Percentiles rank a stretch among this genome's conserved stretches.
Evolutionary conservation across 2,888 invertebrate species (phyloP).

Genomic region (Philopedon plagiatum): DNA sequence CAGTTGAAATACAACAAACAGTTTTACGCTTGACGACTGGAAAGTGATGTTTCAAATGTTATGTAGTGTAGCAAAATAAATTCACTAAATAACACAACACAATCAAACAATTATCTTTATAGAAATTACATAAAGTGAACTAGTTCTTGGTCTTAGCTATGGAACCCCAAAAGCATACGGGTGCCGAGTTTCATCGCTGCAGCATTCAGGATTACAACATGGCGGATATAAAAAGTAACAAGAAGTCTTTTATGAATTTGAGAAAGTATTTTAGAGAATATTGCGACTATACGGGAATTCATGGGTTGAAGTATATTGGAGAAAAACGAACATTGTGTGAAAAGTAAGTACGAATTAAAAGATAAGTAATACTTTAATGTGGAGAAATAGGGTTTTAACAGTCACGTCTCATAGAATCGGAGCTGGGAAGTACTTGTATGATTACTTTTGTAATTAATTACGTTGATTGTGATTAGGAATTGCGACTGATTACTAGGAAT

Average conservation of each 20-base stretch:
- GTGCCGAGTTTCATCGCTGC: constrained; percentile 20
- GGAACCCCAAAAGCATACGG: constrained; percentile 3
- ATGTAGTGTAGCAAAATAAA: neutral
- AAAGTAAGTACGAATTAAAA: constrained; percentile 55
- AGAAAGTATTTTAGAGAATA: constrained; percentile 58
- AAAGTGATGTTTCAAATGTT: neutral
- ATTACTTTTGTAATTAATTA: too few species aligned
- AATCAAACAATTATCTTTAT: neutral
- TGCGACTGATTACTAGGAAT: too few species aligned
- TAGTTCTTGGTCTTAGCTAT: neutral
- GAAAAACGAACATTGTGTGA: constrained; percentile 58
- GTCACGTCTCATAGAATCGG: too few species aligned
- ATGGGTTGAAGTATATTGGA: constrained; percentile 64
- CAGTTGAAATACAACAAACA: too few species aligned
- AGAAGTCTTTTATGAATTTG: constrained; percentile 33
- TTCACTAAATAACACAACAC: neutral
- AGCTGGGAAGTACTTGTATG: too few species aligned
- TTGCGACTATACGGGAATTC: constrained; percentile 63
- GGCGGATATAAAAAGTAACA: constrained; percentile 49
- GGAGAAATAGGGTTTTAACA: too few species aligned
- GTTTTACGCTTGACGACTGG: too few species aligned
- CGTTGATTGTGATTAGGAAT: too few species aligned
- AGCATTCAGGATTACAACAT: constrained; percentile 32
- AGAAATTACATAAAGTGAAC: neutral
- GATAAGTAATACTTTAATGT: too few species aligned